These are phyloP conservation scores for Cynoglossus semilaevis DNA, from an alignment of 2,113 vertebrate species.

Conservation along the genomic window DNA sequence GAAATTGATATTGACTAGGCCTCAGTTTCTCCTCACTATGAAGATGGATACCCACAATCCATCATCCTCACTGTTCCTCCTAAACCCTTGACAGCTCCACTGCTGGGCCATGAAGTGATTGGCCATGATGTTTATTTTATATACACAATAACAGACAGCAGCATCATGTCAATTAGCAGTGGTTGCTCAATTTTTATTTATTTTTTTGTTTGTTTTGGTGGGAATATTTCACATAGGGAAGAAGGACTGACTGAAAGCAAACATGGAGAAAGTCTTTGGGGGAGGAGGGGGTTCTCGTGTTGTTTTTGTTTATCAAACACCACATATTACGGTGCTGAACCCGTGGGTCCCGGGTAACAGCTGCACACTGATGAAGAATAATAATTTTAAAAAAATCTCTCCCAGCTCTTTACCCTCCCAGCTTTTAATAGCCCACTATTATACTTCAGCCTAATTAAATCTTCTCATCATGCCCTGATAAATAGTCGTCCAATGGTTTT, in stretches of 20 bases:
- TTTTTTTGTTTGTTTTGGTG: no score
- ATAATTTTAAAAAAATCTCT: constrained; percentile 17
- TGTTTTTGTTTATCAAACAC: not conserved
- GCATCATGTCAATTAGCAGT: no score
- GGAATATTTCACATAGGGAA: no score
- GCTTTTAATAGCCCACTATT: constrained; percentile 19
- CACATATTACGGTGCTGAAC: not conserved
- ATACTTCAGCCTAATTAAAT: constrained; percentile 47
- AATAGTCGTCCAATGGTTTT: constrained; percentile 64
- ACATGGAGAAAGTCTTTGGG: no score
- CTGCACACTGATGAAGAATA: constrained; percentile 3
- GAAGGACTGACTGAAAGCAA: no score
- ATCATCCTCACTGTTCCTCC: not conserved
- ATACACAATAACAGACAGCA: no score
- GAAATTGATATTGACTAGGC: no score
- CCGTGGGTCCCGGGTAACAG: constrained; percentile 4
- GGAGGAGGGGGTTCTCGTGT: no score
- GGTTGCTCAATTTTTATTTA: no score
- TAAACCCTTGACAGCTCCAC: no score
- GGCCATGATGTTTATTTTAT: no score
- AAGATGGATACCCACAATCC: constrained; percentile 2
- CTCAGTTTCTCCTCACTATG: not conserved
- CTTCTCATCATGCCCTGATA: constrained; percentile 50
- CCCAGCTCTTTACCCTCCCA: constrained; percentile 16
- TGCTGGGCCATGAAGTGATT: no score